phyloP scores from a whole-genome alignment of 2,797 vertebrate species.

The Natrix natrix region DNA sequence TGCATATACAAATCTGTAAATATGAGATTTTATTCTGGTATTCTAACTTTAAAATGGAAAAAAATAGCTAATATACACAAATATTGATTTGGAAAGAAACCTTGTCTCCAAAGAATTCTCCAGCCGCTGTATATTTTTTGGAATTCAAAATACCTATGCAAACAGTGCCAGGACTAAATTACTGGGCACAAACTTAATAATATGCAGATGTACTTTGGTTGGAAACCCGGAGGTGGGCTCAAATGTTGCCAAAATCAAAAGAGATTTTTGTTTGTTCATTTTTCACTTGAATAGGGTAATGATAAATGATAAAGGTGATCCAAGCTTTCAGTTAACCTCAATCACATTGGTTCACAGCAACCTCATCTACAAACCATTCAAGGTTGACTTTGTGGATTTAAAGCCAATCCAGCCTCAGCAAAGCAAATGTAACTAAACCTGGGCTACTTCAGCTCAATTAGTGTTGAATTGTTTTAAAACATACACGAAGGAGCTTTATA shows the following conservation, averaged over 20 bases:
- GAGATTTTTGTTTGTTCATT: slow-evolving; percentile 24
- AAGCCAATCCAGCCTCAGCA: neutral
- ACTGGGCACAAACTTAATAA: slow-evolving; percentile 30
- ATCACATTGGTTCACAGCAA: neutral
- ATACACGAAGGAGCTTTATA: neutral
- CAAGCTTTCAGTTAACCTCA: slow-evolving; percentile 8
- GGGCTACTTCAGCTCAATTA: neutral
- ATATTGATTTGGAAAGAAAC: slow-evolving; percentile 22
- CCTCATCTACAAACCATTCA: neutral
- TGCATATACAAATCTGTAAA: neutral
- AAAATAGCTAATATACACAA: slow-evolving; percentile 24
- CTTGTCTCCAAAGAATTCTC: slow-evolving; percentile 24
- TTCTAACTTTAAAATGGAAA: neutral
- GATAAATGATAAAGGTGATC: slow-evolving; percentile 25
- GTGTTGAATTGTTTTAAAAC: neutral
- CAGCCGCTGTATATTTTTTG: slow-evolving; percentile 27
- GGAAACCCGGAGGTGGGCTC: slow-evolving; percentile 16
- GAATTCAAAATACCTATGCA: slow-evolving; percentile 24
- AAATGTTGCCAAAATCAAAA: slow-evolving; percentile 35
- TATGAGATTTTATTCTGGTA: neutral
- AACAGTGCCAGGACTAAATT: slow-evolving; percentile 30
- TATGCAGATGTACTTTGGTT: slow-evolving; percentile 33
- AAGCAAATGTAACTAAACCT: neutral
- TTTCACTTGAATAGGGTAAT: slow-evolving; percentile 1
- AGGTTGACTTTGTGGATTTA: neutral